Base-by-base conservation (phyloP, 1,140 invertebrate genomes). In the Diprion similis region DNA sequence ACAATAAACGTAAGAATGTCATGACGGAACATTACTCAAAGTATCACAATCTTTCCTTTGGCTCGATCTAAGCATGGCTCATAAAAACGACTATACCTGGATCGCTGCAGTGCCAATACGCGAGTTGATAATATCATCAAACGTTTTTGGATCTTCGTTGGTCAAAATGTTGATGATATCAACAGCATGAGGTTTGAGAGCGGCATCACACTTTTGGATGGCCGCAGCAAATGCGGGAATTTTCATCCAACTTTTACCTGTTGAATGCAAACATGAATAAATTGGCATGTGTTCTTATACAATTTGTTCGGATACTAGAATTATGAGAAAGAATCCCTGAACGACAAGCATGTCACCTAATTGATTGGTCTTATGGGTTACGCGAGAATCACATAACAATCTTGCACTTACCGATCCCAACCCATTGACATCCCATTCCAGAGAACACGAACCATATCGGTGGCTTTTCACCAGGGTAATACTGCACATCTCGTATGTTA, bases 371-470 rank as follows among this genome's bases (percentile, higher is more conserved):
- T 37, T 37, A 6, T 37, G 2, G 24, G 24, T 37, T 37, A 37
- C 24, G 24, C 47, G 51, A 45, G 46, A 71, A 9, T 17, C 51
- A 67, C 87, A 91, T 87, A 1, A 92, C 84, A 9, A 89, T 86
- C 95, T 89, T 94, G 96, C 15, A 89, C 86, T 89, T 86, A 18
- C 93, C 95, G 95, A 98, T 97, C 67, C 94, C 92, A 45, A 90
- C 83, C 96, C 96, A 98, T 80, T 98, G 95, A 0, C 93, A 94
- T 8, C 96, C 96, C 94, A 98, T 96, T 69, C 96, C 96, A 75
- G 96, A 94, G 87, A 96, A 98, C 10, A 98, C 92, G 86, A 94
- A 96, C 90, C 95, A 97, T 0, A 98, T 87, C 17, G 95, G 94
- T 76, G 91, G 86, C 72, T 89, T 89, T 8, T 90, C 87, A 1